Conservation (phyloP, 2,888 invertebrate species). For the Caenorhabditis angaria region DNA sequence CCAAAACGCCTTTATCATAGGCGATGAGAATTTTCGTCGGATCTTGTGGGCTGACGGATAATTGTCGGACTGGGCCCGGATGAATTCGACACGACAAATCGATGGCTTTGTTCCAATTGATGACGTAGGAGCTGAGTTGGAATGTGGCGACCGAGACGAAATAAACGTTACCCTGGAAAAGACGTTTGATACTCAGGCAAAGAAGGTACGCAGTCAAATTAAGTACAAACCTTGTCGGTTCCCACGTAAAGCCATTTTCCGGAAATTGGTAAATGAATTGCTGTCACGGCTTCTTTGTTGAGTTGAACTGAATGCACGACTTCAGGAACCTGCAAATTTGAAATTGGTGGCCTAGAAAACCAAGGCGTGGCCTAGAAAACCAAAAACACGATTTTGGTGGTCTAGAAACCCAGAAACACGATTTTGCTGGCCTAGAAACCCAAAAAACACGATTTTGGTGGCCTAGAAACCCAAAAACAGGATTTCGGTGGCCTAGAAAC, state of each 20-base stretch:
- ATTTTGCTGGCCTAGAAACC: too few relatives aligned
- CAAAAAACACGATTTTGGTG: too few relatives aligned
- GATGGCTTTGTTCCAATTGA: slow-evolving; percentile 99
- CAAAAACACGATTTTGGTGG: too few relatives aligned
- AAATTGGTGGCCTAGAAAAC: too few relatives aligned
- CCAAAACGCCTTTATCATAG: slow-evolving; percentile 91
- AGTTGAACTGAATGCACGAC: slow-evolving; percentile 96
- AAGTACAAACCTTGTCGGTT: slow-evolving; percentile 79
- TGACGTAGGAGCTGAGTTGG: slow-evolving; percentile 93
- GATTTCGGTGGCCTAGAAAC: too few relatives aligned
- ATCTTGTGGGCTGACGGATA: slow-evolving; percentile 95
- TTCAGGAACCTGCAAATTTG: slow-evolving; percentile 62
- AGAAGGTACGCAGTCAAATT: background rate
- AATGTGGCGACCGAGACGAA: slow-evolving; percentile 95
- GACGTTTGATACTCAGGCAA: background rate
- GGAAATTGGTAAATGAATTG: slow-evolving; percentile 91
- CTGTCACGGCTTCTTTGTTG: slow-evolving; percentile 84
- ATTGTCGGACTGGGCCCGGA: slow-evolving; percentile 93
- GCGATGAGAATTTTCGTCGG: slow-evolving; percentile 82
- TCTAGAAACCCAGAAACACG: too few relatives aligned
- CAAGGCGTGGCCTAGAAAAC: background rate
- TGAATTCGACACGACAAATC: slow-evolving; percentile 93
- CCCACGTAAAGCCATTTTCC: slow-evolving; percentile 99
- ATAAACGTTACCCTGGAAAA: slow-evolving; percentile 88
- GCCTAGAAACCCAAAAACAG: too few relatives aligned